Base-by-base conservation (phyloP, 2,888 invertebrate species). In the Antitype chi region DNA sequence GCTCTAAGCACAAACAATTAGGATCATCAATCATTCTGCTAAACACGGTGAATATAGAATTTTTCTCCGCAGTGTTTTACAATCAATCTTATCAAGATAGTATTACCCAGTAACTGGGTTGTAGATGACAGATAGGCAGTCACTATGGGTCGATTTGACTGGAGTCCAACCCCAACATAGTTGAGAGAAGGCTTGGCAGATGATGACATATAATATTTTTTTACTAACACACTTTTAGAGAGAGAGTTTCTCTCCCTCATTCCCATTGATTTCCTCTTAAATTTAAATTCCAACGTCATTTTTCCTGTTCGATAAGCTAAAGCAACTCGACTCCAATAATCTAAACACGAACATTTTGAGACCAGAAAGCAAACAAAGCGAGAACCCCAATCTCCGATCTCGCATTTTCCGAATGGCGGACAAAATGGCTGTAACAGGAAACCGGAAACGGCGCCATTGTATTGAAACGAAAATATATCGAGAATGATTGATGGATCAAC, bases 401-500 rank as follows among this genome's bases (percentile, higher is more conserved):
- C 70, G 66, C 68, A 85, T 87, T 80, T 80, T 76, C 80, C 67
- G 83, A 86, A 86, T 85, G 63, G 66, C 76, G 62, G 53, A 71
- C 80, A 85, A 85, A 85, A 85, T 85, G 73, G 70, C 77, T 67
- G 81, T 59, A 71, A 76, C 75, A 57, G 76, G 74, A 76, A 79
- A 66, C 74, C 59, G 86, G 75, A 87, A 73, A 76, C 70, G 23
- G 43, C n/a, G 77, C 74, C 83, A 87, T 75, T 77, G 78, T 85
- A 81, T 71, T 75, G 83, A 73, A 75, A 66, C 76, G 53, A 82
- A 87, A 85, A 80, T 85, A 75, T 70, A 85, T 76, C 57, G 66
- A 76, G 73, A 76, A 87, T 82, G 82, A 85, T 85, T 85, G 78
- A 87, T 87, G 74, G 57, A 82, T 74, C 70, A 76, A 82, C 85